These are phyloP conservation scores for Matsumurasca onukii DNA, from an alignment of 1,140 invertebrate genomes.

Conservation along the genomic window DNA sequence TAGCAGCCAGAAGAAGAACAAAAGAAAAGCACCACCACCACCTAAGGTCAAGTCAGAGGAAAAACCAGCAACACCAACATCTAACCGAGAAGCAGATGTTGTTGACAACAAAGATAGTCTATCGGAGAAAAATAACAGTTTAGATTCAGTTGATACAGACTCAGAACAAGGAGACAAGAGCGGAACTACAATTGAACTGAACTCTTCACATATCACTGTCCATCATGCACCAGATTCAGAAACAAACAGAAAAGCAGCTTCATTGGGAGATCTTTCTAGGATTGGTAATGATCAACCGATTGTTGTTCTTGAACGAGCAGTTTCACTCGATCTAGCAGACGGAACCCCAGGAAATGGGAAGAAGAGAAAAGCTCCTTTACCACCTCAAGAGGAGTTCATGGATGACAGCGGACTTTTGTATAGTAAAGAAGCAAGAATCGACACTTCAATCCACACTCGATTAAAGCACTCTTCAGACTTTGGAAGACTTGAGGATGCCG, in stretches of 20 bases:
- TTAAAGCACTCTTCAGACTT: slow-evolving; percentile 73
- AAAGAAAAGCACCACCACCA: slow-evolving; percentile 71
- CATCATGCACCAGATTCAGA: slow-evolving; percentile 63
- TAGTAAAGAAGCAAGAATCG: slow-evolving; percentile 61
- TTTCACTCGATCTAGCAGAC: slow-evolving; percentile 77
- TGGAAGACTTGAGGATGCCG: slow-evolving; percentile 73
- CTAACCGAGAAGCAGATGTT: slow-evolving; percentile 31
- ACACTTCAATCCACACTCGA: slow-evolving; percentile 59
- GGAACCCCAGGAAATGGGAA: slow-evolving; percentile 61
- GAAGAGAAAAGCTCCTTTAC: slow-evolving; percentile 62
- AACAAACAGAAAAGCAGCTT: slow-evolving; percentile 73
- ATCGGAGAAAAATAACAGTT: slow-evolving; percentile 35
- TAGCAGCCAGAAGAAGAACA: slow-evolving; percentile 57
- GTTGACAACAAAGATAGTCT: slow-evolving; percentile 36
- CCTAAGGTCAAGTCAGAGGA: slow-evolving; percentile 47
- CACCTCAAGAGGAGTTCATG: slow-evolving; percentile 50
- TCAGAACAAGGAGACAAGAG: slow-evolving; percentile 47
- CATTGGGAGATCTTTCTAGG: slow-evolving; percentile 75
- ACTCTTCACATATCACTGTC: slow-evolving; percentile 71
- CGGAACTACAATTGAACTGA: slow-evolving; percentile 63
- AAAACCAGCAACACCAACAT: slow-evolving; percentile 28
- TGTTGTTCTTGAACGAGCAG: slow-evolving; percentile 73
- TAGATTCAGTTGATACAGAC: slow-evolving; percentile 50
- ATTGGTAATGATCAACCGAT: slow-evolving; percentile 56
- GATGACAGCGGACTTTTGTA: slow-evolving; percentile 40